Evolutionary conservation across 1,140 invertebrate genomes (phyloP), one percentile per base, ranked within the genome.

Genomic region (Heterodera schachtii): DNA sequence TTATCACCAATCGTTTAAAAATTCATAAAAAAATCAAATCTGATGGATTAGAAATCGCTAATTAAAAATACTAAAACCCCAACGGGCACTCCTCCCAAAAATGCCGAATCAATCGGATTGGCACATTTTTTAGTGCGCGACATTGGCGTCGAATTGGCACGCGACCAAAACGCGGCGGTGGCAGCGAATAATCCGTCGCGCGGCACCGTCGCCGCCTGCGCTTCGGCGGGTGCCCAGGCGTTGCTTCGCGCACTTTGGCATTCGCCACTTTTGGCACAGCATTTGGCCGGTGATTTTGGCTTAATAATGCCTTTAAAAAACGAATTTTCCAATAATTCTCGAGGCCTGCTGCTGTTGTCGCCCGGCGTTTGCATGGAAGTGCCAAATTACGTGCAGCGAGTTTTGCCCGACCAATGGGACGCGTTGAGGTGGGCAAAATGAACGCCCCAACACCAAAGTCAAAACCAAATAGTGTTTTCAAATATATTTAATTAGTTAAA

Each of bases 211-310:
- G 44, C 67, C 78, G 79, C 76, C 21, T 70, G 82, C 31, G 77
- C 60, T 69, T 83, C 82, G 16, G 82, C 82, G 13, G 79, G 78
- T 16, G 57, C 79, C 8, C 82, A 83, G 60, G 82, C 82, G 43
- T 46, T 83, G 66, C 78, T 83, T 13, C 43, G 82, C n/a, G 79
- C 82, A 9, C 66, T 80, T 57, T 43, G 52, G 71, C 46, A 77
- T 49, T 57, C 52, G 16, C 81, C 77, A 47, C 6, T 3, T 8
- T 66, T 73, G 44, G 21, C 52, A 21, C 73, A 57, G 46, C 8
- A 46, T 75, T 41, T 77, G 49, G 47, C 41, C 21, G 73, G 76
- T 78, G 8, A 52, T 9, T 31, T 31, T 31, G 41, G 47, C 57
- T 13, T 8, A 8, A 9, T 2, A 75, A 64, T 3, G n/a, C 19